These are phyloP conservation scores for Mechanitis mazaeus DNA, from an alignment of 2,888 invertebrate genomes.

Conservation along the genomic window DNA sequence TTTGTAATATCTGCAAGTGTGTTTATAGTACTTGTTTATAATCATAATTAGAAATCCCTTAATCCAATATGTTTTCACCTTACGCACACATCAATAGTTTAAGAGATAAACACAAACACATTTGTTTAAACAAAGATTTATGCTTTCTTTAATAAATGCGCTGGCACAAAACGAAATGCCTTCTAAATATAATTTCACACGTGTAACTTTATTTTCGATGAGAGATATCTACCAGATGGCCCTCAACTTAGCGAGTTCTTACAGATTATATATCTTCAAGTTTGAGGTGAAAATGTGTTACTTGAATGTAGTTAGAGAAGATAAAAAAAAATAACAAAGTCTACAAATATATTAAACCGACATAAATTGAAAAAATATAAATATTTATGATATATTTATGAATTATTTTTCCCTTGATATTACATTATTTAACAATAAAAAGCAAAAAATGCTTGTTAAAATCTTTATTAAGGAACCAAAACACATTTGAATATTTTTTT, in stretches of 20 bases:
- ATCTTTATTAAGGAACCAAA: no score
- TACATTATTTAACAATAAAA: no score
- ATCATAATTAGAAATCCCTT: no score
- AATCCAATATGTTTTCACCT: no score
- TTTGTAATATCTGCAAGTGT: no score
- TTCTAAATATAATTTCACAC: constrained; percentile 26
- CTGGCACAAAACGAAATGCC: constrained; percentile 7
- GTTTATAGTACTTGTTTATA: no score
- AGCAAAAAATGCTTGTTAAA: no score
- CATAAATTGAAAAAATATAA: no score
- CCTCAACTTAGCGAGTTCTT: constrained; percentile 1
- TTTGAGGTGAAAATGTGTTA: not conserved
- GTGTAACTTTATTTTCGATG: constrained; percentile 20
- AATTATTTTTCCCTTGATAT: no score
- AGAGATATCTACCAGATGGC: constrained; percentile 20
- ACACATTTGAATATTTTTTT: no score
- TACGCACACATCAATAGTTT: not conserved
- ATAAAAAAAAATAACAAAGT: not conserved
- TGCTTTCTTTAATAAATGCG: not conserved
- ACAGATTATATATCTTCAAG: not conserved
- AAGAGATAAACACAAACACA: not conserved
- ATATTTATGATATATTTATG: no score
- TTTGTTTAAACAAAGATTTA: not conserved
- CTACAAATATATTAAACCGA: no score
- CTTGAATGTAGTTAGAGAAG: not conserved